Base-by-base conservation (phyloP, 2,888 invertebrate species). In the Hybos culiciformis region DNA sequence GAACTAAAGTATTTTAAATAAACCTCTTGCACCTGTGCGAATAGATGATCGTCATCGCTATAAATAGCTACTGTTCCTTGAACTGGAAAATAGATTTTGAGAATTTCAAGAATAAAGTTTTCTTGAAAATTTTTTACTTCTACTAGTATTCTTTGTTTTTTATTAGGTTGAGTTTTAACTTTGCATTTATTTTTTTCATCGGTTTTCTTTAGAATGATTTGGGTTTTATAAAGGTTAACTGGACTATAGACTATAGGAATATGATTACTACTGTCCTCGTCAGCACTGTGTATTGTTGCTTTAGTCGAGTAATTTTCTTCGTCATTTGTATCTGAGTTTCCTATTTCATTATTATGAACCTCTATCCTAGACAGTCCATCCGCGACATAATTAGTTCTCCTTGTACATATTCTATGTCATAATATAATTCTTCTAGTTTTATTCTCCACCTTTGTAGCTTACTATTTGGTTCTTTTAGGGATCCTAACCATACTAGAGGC, bases 121-220 rank as follows among this genome's bases (percentile, higher is more conserved):
- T 42, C 37, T 29, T 32, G 41, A 12, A 41, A 43, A 8, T 15
- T 15, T 24, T 43, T 43, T 34, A 46, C 11, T 43, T 43, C 46
- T 12, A 43, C 37, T 12, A 44, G 21, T 24, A 39, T 39, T 26
- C 42, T 44, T 37, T 14, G 32, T 44, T 46, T 18, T 20, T 24
- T 14, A 46, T n/a, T n/a, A n/a, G 40, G 9, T 19, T 20, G 15
- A 15, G 26, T 7, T 37, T 40, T 21, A 38, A 3, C 24, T 43
- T 43, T 21, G 42, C 42, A 31, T 36, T 41, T n/a, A 18, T 33
- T 6, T 39, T 2, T 4, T n/a, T 19, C 37, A 8, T 40, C 9
- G n/a, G 36, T 41, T 11, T 15, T 43, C 33, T 43, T 43, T n/a
- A 46, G 14, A 18, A 41, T 43, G 19, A 46, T 37, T 41, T 46